Percentiles rank a stretch among this genome's conserved stretches.
phyloP scores from a whole-genome alignment of 1,140 invertebrate genomes.

The Oedothorax gibbosus region DNA sequence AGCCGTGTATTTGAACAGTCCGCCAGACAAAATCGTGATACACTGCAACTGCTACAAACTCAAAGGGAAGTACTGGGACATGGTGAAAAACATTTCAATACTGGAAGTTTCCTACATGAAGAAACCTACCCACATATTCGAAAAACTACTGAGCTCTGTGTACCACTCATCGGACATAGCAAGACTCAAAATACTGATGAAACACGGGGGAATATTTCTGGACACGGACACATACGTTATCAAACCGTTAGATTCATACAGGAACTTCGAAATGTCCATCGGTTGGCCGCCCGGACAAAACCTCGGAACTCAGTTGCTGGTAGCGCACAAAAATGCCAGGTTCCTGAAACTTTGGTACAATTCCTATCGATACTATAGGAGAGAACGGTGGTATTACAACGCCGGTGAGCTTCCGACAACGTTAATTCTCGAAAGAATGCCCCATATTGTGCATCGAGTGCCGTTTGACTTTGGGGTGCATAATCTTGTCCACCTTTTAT shows the following conservation, averaged over 20 bases:
- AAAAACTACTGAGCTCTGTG: conserved; percentile 64
- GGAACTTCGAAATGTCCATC: conserved; percentile 68
- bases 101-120: conserved; percentile 53
- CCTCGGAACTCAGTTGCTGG: conserved; percentile 65
- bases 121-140: conserved; percentile 65
- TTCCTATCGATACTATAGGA: conserved; percentile 65
- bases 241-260: conserved; percentile 67
- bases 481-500: conserved; percentile 63
- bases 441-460: conserved; percentile 66
- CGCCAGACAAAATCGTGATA: conserved; percentile 64
- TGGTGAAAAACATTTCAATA: conserved; percentile 53
- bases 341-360: conserved; percentile 65
- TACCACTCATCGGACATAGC: conserved; percentile 68
- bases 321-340: conserved; percentile 65
- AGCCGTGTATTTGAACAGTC: conserved; percentile 64
- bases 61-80: conserved; percentile 63
- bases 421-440: conserved; percentile 63
- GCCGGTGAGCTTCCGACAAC: conserved; percentile 66
- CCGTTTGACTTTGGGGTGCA: conserved; percentile 65
- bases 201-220: conserved; percentile 69
- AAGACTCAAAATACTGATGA: conserved; percentile 66
- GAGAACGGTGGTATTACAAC: conserved; percentile 66
- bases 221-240: conserved; percentile 69
- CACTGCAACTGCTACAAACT: conserved; percentile 65
- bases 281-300: conserved; percentile 66